phyloP scores from a whole-genome alignment of 2,113 vertebrate species.

The Barbus barbus region DNA sequence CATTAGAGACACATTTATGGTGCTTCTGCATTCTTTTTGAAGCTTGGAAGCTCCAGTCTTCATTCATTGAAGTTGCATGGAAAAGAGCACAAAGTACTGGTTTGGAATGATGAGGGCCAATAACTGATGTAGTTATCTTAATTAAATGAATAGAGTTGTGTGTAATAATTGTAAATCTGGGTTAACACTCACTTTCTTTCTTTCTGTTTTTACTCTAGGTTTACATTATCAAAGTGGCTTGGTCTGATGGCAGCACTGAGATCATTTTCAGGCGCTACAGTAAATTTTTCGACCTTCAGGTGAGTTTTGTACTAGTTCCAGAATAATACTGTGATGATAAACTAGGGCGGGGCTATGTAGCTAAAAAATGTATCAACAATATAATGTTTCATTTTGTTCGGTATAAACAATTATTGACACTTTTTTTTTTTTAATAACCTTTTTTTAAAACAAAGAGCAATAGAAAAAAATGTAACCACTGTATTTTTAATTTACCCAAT shows the following conservation, averaged over 20 bases:
- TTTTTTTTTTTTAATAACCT: too few species aligned
- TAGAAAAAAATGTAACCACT: too few species aligned
- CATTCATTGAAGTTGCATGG: neutral
- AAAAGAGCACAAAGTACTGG: neutral
- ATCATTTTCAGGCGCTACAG: constrained; percentile 96
- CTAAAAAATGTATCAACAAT: too few species aligned
- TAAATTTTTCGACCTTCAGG: constrained; percentile 99
- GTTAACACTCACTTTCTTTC: neutral
- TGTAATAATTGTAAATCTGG: too few species aligned
- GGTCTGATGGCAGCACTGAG: constrained; percentile 91
- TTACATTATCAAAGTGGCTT: constrained; percentile 96
- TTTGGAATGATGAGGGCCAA: neutral
- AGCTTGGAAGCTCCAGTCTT: neutral
- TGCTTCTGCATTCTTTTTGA: neutral
- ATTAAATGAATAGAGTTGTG: too few species aligned
- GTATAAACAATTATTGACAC: too few species aligned
- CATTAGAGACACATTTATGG: neutral
- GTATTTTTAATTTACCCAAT: too few species aligned
- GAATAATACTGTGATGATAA: neutral
- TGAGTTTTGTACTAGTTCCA: constrained; percentile 62
- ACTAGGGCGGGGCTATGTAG: too few species aligned
- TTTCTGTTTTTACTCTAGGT: constrained; percentile 75
- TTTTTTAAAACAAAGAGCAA: too few species aligned
- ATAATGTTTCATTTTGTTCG: too few species aligned
- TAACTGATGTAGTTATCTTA: neutral